Evolutionary conservation across 2,888 invertebrate species (phyloP), one percentile per base, ranked within the genome.

Genomic region (Chymomyza caudatula): DNA sequence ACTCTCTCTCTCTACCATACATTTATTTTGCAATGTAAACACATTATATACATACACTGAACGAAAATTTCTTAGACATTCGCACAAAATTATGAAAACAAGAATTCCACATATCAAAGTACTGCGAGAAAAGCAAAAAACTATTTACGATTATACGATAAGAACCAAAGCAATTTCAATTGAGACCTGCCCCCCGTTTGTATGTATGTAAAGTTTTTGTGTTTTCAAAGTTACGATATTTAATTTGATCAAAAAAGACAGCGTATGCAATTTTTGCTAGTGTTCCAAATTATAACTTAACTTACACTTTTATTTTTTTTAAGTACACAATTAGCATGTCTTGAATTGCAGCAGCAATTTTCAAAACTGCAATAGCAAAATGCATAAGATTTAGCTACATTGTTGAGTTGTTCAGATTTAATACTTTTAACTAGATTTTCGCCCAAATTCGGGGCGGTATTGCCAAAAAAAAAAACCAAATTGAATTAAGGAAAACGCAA

Each of bases 121-220:
- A 64, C 69, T 74, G 57, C 74, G 58, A 70, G 76, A 70, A 67
- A 69, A 59, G 62, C 64, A 43, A 65, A 60, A 37, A 37, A 37
- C 37, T 37, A 37, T 44, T 69, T 59, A 43, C 63, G 60, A 63
- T 67, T 64, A 56, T 69, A 64, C 60, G 49, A 70, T 78, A 74
- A 83, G 74, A 76, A 59, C 44, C 65, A 54, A 69, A 64, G 63
- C 69, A 73, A 74, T 74, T 47, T 69, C 60, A 69, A 73, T 69
- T 78, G 60, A 74, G 73, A 67, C 70, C 76, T 56, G 23, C 13
- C 59, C 51, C 64, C 47, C 25, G 52, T 62, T 77, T 84, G 86
- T 86, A 85, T 86, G 86, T 85, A 82, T 85, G 78, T 85, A 85
- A 82, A 73, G 67, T 74, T 74, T 70, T 57, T 55, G 57, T 69